These are phyloP conservation scores for Tiphia femorata DNA, from an alignment of 2,888 invertebrate species.

Conservation along the genomic window DNA sequence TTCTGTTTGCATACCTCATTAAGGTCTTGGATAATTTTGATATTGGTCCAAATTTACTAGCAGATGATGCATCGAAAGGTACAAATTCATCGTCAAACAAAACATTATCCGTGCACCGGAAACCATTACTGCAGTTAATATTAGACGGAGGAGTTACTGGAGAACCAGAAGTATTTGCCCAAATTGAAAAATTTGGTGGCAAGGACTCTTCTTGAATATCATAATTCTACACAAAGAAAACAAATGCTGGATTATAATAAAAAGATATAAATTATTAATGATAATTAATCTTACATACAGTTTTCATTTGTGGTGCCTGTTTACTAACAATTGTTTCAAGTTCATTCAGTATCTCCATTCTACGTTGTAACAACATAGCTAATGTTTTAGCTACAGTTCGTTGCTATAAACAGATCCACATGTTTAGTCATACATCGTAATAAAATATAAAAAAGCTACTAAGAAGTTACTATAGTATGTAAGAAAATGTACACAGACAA, in stretches of 20 bases:
- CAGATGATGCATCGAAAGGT: constrained; percentile 76
- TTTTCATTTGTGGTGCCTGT: constrained; percentile 56
- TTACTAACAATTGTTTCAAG: constrained; percentile 74
- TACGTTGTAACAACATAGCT: constrained; percentile 74
- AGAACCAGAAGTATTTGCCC: constrained; percentile 58
- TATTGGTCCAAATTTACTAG: constrained; percentile 80
- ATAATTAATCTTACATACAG: neutral
- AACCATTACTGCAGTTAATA: constrained; percentile 61
- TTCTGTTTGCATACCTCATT: constrained; percentile 48
- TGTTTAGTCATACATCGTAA: neutral
- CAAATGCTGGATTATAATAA: neutral
- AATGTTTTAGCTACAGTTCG: constrained; percentile 71
- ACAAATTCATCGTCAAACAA: constrained; percentile 77
- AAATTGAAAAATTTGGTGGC: constrained; percentile 62
- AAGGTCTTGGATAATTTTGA: constrained; percentile 68
- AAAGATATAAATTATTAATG: neutral
- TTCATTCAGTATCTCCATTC: constrained; percentile 75
- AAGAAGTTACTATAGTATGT: neutral
- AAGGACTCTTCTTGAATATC: constrained; percentile 56
- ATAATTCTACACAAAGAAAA: constrained; percentile 48
- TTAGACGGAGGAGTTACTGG: constrained; percentile 53
- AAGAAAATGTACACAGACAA: neutral
- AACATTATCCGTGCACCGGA: constrained; percentile 72
- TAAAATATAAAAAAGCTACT: neutral
- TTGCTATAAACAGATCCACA: constrained; percentile 46